phyloP scores from a whole-genome alignment of 2,113 vertebrate species.

The Addax nasomaculatus region DNA sequence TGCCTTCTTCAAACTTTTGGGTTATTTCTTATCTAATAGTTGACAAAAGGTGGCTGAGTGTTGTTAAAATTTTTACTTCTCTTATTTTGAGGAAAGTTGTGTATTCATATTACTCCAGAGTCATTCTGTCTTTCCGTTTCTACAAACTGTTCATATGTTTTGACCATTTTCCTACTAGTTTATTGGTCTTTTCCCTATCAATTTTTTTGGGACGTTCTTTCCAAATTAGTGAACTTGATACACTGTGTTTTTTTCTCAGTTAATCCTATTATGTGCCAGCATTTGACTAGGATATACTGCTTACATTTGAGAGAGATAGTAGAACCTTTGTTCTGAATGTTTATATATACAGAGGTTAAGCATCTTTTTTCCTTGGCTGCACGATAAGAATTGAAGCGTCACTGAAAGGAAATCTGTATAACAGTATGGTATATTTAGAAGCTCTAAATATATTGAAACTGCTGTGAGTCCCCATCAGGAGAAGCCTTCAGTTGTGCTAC shows the following conservation, averaged over 20 bases:
- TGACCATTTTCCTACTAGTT: neutral
- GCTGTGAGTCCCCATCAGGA: neutral
- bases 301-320: neutral
- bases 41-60: neutral
- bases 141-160: neutral
- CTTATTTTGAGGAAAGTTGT: neutral
- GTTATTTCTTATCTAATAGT: neutral
- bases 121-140: neutral
- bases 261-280: neutral
- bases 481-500: neutral
- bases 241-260: neutral
- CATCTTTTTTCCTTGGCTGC: neutral
- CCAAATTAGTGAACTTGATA: neutral
- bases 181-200: neutral
- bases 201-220: neutral
- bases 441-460: neutral
- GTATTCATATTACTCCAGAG: neutral
- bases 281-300: neutral
- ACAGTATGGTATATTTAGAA: neutral
- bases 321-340: neutral
- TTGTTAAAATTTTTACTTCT: neutral
- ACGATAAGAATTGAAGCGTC: neutral
- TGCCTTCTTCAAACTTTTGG: neutral
- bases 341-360: neutral
- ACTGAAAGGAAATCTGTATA: conserved; percentile 29